phyloP scores from a whole-genome alignment of 2,797 vertebrate genomes.

The Manis javanica region DNA sequence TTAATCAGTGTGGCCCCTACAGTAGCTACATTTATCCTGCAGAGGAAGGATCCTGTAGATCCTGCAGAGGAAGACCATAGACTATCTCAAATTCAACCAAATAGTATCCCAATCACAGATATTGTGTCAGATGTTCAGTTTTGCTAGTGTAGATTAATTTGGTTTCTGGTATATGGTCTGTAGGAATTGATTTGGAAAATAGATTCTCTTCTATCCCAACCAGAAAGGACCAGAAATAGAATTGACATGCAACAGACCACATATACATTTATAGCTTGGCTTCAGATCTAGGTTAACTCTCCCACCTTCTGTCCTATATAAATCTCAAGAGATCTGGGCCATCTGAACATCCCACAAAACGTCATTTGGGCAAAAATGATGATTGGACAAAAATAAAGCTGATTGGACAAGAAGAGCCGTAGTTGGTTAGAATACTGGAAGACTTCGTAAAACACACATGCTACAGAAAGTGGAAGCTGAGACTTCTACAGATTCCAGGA shows the following conservation, averaged over 20 bases:
- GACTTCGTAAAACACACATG: background rate
- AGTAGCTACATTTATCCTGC: no score
- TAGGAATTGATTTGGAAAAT: background rate
- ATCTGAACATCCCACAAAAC: background rate
- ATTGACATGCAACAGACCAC: background rate
- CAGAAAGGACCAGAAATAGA: background rate
- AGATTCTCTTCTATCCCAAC: background rate
- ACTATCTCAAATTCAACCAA: background rate
- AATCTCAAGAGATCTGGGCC: background rate
- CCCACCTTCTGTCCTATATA: background rate
- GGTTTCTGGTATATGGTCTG: background rate
- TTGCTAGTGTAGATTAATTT: background rate
- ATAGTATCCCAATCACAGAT: background rate
- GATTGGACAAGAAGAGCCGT: background rate
- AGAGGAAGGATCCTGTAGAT: no score
- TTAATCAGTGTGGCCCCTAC: no score
- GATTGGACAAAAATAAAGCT: background rate
- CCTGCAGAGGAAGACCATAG: background rate
- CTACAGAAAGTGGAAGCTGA: background rate
- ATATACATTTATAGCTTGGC: background rate
- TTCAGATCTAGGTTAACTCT: background rate
- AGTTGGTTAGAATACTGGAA: background rate
- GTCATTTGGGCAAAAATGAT: background rate
- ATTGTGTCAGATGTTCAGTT: background rate
- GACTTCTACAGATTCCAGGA: background rate